phyloP scores from a whole-genome alignment of 2,113 vertebrate genomes.

The Epinephelus moara region DNA sequence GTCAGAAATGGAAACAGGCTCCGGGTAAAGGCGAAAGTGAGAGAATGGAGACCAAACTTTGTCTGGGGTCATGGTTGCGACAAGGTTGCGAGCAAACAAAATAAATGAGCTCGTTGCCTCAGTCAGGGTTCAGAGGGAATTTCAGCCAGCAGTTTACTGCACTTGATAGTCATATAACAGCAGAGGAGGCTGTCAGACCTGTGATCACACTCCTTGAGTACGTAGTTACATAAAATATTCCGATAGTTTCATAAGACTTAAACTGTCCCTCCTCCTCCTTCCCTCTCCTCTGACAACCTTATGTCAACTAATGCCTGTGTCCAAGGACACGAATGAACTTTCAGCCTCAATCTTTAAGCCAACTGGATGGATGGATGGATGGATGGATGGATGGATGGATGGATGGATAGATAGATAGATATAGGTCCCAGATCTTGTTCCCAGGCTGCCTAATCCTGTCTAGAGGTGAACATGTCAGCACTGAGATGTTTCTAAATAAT shows the following conservation, averaged over 20 bases:
- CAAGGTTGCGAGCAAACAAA: neutral
- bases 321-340: neutral
- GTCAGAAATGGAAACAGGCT: slow-evolving; percentile 51
- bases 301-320: neutral
- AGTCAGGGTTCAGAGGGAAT: neutral
- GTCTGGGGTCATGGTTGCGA: neutral
- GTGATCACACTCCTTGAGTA: neutral
- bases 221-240: neutral
- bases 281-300: neutral
- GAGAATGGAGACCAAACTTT: slow-evolving; percentile 11
- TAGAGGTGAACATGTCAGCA: too few relatives aligned
- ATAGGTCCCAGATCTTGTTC: too few relatives aligned
- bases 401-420: too few relatives aligned
- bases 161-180: neutral
- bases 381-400: too few relatives aligned
- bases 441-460: too few relatives aligned
- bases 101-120: neutral
- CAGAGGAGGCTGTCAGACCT: slow-evolving; percentile 5
- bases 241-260: neutral
- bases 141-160: neutral
- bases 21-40: slow-evolving; percentile 30
- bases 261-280: neutral
- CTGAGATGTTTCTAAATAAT: too few relatives aligned
- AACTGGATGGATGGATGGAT: too few relatives aligned
- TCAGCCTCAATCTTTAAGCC: neutral